Conservation (phyloP, 2,797 vertebrate genomes). For the Hemibagrus guttatus region DNA sequence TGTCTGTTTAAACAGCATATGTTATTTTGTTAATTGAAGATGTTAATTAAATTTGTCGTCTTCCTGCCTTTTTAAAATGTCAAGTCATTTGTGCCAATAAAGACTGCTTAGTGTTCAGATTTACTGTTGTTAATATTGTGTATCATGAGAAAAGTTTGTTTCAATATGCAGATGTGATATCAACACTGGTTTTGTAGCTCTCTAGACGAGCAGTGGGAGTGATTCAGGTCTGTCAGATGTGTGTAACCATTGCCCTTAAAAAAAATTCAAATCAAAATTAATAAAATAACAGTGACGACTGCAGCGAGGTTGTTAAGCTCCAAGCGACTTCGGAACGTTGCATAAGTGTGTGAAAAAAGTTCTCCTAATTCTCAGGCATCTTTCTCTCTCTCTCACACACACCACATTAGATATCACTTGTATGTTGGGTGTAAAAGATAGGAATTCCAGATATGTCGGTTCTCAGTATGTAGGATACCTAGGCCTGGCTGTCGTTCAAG, state of each 20-base stretch:
- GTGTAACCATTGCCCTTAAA: constrained; percentile 9
- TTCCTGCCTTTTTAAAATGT: neutral
- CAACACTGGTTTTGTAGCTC: too few species aligned
- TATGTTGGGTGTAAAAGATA: neutral
- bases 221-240: constrained; percentile 24
- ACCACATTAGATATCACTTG: neutral
- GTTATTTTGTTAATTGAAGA: neutral
- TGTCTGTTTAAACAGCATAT: neutral
- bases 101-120: neutral
- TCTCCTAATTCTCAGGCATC: neutral
- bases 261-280: constrained; percentile 6
- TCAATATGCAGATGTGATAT: neutral
- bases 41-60: neutral
- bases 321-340: neutral
- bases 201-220: neutral
- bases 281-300: constrained; percentile 21
- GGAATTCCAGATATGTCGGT: neutral
- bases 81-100: neutral
- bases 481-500: too few species aligned
- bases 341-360: neutral
- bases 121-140: neutral
- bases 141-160: neutral
- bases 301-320: neutral
- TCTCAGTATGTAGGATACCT: neutral
- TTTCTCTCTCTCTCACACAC: neutral